Evolutionary conservation across 1,140 invertebrate genomes (phyloP).

Genomic region (Gonioctena quinquepunctata): DNA sequence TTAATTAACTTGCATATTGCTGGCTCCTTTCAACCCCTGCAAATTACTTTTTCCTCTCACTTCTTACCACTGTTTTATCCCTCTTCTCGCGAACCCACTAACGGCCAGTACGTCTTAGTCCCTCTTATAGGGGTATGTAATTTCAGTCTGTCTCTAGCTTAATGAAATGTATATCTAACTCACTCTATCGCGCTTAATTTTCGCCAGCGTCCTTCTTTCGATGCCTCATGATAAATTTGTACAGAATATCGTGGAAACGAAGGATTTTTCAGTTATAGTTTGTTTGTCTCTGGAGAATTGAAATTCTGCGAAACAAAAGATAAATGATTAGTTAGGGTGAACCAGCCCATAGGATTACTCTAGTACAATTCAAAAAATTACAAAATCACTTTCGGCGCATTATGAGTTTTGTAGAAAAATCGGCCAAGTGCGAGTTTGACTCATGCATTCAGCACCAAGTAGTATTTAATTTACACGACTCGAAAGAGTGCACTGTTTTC

Average conservation of each 20-base stretch:
- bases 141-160: slow-evolving; percentile 55
- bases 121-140: slow-evolving; percentile 53
- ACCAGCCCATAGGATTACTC: too few species aligned
- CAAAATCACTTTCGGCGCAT: too few species aligned
- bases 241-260: slow-evolving; percentile 33
- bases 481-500: too few species aligned
- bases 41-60: slow-evolving; percentile 48
- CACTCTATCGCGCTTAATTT: slow-evolving; percentile 39
- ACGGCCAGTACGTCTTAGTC: slow-evolving; percentile 42
- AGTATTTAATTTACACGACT: too few species aligned
- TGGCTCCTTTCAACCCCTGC: slow-evolving; percentile 51
- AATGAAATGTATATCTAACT: slow-evolving; percentile 53
- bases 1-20: slow-evolving; percentile 58
- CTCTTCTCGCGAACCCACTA: slow-evolving; percentile 23
- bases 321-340: too few species aligned
- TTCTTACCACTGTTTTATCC: slow-evolving; percentile 32
- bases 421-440: too few species aligned
- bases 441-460: too few species aligned
- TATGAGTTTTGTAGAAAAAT: too few species aligned
- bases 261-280: slow-evolving; percentile 31
- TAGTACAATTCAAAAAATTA: too few species aligned
- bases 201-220: slow-evolving; percentile 32
- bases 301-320: too few species aligned
- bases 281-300: slow-evolving; percentile 24
- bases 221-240: slow-evolving; percentile 50